A percentile compares a stretch with the other conserved stretches of the same genome.
Conservation (phyloP, 2,113 vertebrate species). For the Toxotes jaculatrix region DNA sequence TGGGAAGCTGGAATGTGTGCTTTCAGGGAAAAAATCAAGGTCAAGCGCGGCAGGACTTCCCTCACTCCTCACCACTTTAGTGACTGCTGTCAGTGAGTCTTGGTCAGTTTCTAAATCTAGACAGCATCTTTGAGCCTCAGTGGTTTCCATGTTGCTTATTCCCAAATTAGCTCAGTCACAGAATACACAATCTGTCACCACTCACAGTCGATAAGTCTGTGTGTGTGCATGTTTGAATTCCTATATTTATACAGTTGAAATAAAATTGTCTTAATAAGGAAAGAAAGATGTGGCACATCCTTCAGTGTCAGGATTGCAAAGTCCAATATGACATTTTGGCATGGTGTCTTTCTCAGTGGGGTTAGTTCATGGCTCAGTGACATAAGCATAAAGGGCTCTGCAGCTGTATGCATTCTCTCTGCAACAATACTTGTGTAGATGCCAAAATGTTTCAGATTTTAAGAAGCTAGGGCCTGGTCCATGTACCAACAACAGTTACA, state of each 20-base stretch:
- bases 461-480: too few relatives aligned
- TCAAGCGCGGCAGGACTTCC: background rate
- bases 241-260: slow-evolving; percentile 8
- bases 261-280: background rate
- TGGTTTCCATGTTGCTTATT: slow-evolving; percentile 33
- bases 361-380: background rate
- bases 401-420: background rate
- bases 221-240: background rate
- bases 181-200: slow-evolving; percentile 22
- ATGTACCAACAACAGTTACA: background rate
- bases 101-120: slow-evolving; percentile 21
- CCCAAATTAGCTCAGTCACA: slow-evolving; percentile 24
- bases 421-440: background rate
- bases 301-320: background rate
- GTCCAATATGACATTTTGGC: slow-evolving; percentile 8
- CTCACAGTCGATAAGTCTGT: background rate
- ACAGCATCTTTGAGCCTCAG: slow-evolving; percentile 11
- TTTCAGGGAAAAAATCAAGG: slow-evolving; percentile 16
- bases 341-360: background rate
- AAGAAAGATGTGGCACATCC: slow-evolving; percentile 1
- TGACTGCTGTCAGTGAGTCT: slow-evolving; percentile 1
- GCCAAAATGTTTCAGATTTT: background rate
- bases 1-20: background rate
- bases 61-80: background rate
- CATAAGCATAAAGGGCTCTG: too few relatives aligned